These are phyloP conservation scores for Amblyopsis rosae DNA, from an alignment of 2,113 vertebrate species.

Conservation along the genomic window DNA sequence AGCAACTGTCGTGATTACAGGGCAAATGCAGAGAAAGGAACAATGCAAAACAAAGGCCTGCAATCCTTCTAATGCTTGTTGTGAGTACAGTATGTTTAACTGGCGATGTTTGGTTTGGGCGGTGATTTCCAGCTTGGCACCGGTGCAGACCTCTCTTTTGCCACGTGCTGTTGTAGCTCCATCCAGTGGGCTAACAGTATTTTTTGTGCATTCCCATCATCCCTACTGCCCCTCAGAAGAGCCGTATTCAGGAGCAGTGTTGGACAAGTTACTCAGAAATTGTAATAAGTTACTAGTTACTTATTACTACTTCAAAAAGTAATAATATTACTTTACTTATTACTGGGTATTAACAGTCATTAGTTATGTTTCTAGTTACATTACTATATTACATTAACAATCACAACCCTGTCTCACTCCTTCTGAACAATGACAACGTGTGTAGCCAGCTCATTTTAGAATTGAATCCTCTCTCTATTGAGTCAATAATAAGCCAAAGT, in stretches of 20 bases:
- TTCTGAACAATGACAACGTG: too few relatives aligned
- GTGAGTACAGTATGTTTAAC: not conserved
- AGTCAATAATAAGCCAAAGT: too few relatives aligned
- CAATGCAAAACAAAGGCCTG: constrained; percentile 13
- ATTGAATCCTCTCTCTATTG: too few relatives aligned
- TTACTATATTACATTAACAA: too few relatives aligned
- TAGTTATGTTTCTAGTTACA: too few relatives aligned
- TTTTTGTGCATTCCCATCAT: constrained; percentile 18
- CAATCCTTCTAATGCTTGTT: not conserved
- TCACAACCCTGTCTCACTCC: too few relatives aligned
- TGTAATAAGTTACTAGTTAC: too few relatives aligned
- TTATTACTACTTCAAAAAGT: too few relatives aligned
- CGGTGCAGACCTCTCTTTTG: constrained; percentile 14
- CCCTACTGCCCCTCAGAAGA: not conserved
- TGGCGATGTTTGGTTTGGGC: constrained; percentile 15
- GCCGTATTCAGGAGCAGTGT: not conserved
- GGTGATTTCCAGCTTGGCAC: constrained; percentile 15
- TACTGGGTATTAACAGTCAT: too few relatives aligned
- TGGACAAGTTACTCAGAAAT: too few relatives aligned
- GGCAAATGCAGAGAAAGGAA: not conserved
- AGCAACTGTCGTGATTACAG: constrained; percentile 1
- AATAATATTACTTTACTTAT: too few relatives aligned
- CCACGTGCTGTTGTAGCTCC: constrained; percentile 43
- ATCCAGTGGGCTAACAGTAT: constrained; percentile 55
- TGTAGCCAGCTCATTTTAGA: too few relatives aligned